These are phyloP conservation scores for Macrobrachium rosenbergii DNA, from an alignment of 1,140 invertebrate species.

Conservation along the genomic window DNA sequence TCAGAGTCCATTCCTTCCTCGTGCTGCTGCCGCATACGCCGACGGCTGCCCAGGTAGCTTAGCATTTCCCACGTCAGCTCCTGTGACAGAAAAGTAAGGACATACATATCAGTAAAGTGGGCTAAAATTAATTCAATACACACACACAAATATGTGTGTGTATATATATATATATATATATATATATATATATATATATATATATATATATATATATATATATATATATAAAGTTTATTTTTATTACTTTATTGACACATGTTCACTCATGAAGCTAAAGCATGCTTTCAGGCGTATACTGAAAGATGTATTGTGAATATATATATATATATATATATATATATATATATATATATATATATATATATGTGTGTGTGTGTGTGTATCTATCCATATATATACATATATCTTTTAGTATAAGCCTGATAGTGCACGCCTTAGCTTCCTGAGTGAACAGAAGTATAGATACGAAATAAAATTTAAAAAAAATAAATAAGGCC, in stretches of 20 bases:
- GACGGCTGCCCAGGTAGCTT: constrained; percentile 38
- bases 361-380: neutral
- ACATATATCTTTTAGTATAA: neutral
- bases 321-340: neutral
- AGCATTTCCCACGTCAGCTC: constrained; percentile 55
- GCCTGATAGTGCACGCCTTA: too few species aligned
- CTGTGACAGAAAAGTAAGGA: neutral
- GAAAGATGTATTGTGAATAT: neutral
- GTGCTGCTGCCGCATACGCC: constrained; percentile 43
- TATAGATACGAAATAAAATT: too few species aligned
- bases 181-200: neutral
- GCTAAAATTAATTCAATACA: neutral
- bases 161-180: neutral
- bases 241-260: too few species aligned
- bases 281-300: neutral
- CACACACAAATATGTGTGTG: neutral
- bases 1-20: constrained; percentile 54
- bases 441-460: too few species aligned
- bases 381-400: neutral
- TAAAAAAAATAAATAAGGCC: too few species aligned
- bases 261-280: too few species aligned
- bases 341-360: neutral
- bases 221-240: too few species aligned
- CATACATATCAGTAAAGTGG: neutral
- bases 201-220: neutral